phyloP scores from a whole-genome alignment of 2,888 invertebrate species.

The Machimus atricapillus region DNA sequence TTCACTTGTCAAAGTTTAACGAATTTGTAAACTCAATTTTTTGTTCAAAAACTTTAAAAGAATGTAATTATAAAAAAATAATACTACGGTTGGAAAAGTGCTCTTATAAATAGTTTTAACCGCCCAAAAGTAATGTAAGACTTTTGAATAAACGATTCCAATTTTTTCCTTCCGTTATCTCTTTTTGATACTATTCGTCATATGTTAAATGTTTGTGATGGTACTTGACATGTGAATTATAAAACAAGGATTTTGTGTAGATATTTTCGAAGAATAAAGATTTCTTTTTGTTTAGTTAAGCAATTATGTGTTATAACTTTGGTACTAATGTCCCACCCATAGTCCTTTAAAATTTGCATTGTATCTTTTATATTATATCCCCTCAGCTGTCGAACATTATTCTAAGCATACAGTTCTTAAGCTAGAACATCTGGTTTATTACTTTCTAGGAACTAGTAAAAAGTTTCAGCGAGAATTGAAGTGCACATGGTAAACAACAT shows the following conservation, averaged over 20 bases:
- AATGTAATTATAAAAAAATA: slow-evolving; percentile 13
- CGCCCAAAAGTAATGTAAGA: slow-evolving; percentile 31
- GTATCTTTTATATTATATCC: background rate
- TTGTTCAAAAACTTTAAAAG: background rate
- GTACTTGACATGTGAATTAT: slow-evolving; percentile 12
- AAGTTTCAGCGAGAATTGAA: background rate
- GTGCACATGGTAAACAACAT: background rate
- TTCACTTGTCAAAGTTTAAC: background rate
- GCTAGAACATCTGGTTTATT: too few species aligned
- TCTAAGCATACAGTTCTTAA: background rate
- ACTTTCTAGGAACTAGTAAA: too few species aligned
- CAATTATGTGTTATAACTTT: background rate
- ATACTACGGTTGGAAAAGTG: slow-evolving; percentile 28
- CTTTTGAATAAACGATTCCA: slow-evolving; percentile 10
- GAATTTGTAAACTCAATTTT: background rate
- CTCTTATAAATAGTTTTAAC: slow-evolving; percentile 35
- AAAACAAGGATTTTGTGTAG: slow-evolving; percentile 20
- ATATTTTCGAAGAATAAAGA: slow-evolving; percentile 26
- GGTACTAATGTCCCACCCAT: background rate
- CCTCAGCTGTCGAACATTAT: background rate
- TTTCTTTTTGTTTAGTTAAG: slow-evolving; percentile 21
- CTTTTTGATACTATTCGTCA: slow-evolving; percentile 2
- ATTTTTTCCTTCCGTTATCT: background rate
- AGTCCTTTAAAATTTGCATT: background rate
- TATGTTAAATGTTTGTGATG: slow-evolving; percentile 27